Base-by-base conservation (phyloP, 2,888 invertebrate species). In the Ichneumon xanthorius region DNA sequence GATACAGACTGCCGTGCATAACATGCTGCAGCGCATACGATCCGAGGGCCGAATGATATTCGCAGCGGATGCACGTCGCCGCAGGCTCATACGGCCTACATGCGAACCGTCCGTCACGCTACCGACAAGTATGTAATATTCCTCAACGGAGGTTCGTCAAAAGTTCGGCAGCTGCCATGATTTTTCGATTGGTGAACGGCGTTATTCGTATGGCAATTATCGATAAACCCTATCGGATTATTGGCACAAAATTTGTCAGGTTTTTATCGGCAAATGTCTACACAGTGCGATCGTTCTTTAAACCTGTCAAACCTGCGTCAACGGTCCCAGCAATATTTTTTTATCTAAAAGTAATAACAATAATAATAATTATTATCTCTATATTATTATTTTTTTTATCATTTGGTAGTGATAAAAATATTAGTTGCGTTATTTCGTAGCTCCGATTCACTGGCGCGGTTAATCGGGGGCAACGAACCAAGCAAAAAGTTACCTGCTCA, bases 71-170 rank as follows among this genome's bases (percentile, higher is more conserved):
- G 19, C 76, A 53, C 19, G 40, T 30, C 16, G 30, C 61, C 61
- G 30, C 30, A n/a, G 33, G 61, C 16, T 37, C 55, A 37, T 37
- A 22, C 22, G 19, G 22, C 19, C 40, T 11, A 4, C 50, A 50
- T 30, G 22, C 76, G 14, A 53, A 4, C 53, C 14, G 22, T 14
- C 22, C 33, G 48, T 11, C 76, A 2, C 33, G 1, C 76, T 22
- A 40, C 22, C 40, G 53, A 53, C 53, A 53, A 67, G 67, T 76
- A 33, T 76, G 50, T 65, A 50, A 76, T 76, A 76, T 76, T 65
- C 63, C 75, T 63, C 75, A 33, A 76, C 75, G 37, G 22, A 50
- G 33, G 33, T 65, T 50, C 30, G 63, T 76, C 33, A 61, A 50
- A 65, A 50, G 33, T 63, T 33, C n/a, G 6, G 19, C 75, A 48